Evolutionary conservation across 2,888 invertebrate species (phyloP).

Genomic region (Melinaea menophilus): DNA sequence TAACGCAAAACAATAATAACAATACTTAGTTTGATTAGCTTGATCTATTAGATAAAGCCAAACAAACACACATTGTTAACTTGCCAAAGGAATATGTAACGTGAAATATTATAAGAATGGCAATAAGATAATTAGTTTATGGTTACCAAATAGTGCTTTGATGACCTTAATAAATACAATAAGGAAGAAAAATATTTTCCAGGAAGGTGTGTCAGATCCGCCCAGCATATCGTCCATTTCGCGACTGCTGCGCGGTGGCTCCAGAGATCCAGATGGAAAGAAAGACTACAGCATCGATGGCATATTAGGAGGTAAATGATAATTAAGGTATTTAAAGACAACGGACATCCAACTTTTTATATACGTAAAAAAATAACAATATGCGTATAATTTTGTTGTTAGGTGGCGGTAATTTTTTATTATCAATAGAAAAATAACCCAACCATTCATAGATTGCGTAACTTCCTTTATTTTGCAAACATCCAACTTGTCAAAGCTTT

Average conservation of each 20-base stretch:
- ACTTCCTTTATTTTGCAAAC: constrained; percentile 52
- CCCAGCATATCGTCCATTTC: constrained; percentile 97
- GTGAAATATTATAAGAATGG: too few relatives aligned
- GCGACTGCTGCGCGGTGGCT: constrained; percentile 88
- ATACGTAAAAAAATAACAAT: constrained; percentile 4
- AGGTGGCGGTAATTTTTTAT: too few relatives aligned
- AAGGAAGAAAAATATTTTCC: constrained; percentile 49
- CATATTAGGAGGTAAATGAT: constrained; percentile 84
- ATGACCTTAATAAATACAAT: too few relatives aligned
- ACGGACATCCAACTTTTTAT: neutral
- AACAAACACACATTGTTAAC: too few relatives aligned
- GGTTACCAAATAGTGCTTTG: too few relatives aligned
- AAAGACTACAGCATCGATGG: constrained; percentile 95
- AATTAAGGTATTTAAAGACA: neutral
- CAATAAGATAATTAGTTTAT: too few relatives aligned
- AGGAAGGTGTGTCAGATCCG: constrained; percentile 94
- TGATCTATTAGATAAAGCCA: too few relatives aligned
- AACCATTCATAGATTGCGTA: constrained; percentile 45
- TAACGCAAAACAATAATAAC: too few relatives aligned
- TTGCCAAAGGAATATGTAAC: too few relatives aligned
- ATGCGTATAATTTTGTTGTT: too few relatives aligned
- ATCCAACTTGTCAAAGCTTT: constrained; percentile 71
- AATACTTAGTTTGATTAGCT: too few relatives aligned
- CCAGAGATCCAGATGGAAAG: constrained; percentile 88
- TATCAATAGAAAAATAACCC: constrained; percentile 9